Percentiles rank a stretch among this genome's conserved stretches.
Conservation (phyloP, 2,113 vertebrate genomes). For the Eptesicus fuscus region DNA sequence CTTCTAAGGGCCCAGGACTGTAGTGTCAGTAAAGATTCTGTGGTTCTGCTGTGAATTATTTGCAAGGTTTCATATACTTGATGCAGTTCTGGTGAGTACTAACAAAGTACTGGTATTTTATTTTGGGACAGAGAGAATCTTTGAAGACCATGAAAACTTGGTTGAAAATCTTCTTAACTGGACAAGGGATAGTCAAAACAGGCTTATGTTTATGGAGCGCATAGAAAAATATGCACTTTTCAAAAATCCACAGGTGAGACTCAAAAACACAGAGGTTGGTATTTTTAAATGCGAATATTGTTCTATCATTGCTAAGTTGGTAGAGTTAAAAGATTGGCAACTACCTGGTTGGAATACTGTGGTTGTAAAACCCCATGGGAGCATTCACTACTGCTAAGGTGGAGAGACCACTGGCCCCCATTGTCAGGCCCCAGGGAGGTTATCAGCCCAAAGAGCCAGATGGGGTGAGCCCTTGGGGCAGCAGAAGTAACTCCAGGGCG, state of each 20-base stretch:
- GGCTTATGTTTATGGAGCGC: constrained; percentile 96
- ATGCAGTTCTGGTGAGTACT: constrained; percentile 13
- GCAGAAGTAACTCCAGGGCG: not conserved
- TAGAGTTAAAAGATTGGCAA: not conserved
- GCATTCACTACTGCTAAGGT: not conserved
- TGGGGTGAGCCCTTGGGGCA: not conserved
- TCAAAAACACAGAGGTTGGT: not conserved
- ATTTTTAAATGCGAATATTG: not conserved
- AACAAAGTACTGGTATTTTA: constrained; percentile 48
- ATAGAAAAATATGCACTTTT: constrained; percentile 99
- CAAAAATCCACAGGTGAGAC: constrained; percentile 96
- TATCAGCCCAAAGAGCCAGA: not conserved
- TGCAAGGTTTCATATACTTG: not conserved
- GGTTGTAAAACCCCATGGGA: not conserved
- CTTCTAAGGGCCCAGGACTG: not conserved
- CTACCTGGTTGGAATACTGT: not conserved
- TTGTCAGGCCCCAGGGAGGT: not conserved
- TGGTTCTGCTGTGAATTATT: constrained; percentile 19
- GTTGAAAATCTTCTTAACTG: constrained; percentile 99
- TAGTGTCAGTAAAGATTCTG: not conserved
- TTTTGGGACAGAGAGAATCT: constrained; percentile 91
- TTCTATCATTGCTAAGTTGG: not conserved
- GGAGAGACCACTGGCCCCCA: not conserved
- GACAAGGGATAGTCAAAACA: constrained; percentile 99
- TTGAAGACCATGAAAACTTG: constrained; percentile 98